Conservation (phyloP, 1,140 invertebrate species). For the Drosophila bifasciata region DNA sequence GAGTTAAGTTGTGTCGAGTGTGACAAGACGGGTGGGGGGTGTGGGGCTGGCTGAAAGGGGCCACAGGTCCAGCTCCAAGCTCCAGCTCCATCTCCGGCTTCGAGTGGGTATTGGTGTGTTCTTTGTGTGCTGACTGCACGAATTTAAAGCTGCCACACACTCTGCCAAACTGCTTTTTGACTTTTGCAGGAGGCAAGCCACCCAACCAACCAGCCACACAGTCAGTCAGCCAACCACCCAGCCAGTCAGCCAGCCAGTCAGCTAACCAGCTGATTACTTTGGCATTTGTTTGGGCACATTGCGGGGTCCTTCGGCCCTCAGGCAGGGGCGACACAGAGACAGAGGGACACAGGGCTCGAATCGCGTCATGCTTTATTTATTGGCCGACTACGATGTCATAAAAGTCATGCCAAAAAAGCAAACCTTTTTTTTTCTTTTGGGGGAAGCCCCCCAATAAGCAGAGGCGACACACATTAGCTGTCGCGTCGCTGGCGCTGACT, state of each 20-base stretch:
- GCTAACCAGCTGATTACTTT: conserved; percentile 75
- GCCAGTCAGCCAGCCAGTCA: conserved; percentile 25
- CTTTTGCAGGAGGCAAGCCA: conserved; percentile 52
- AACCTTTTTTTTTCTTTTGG: conserved; percentile 69
- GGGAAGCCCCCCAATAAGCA: conserved; percentile 63
- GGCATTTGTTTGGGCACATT: conserved; percentile 68
- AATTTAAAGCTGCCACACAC: conserved; percentile 78
- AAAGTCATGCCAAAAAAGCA: conserved; percentile 68
- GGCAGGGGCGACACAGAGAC: too few species aligned
- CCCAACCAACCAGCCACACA: conserved; percentile 17
- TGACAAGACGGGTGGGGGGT: conserved; percentile 33
- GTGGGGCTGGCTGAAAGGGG: background rate
- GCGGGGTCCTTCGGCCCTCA: conserved; percentile 10
- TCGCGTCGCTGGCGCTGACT: conserved; percentile 50
- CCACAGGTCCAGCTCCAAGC: background rate
- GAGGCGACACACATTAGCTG: conserved; percentile 58
- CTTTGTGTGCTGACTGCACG: conserved; percentile 70
- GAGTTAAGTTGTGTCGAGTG: conserved; percentile 76
- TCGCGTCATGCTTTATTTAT: conserved; percentile 65
- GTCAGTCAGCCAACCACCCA: background rate
- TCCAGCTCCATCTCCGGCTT: too few species aligned
- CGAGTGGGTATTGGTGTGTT: conserved; percentile 28
- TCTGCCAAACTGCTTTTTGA: conserved; percentile 73
- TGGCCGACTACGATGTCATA: conserved; percentile 70
- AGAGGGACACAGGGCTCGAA: conserved; percentile 5